Evolutionary conservation across 2,113 vertebrate species (phyloP).

Genomic region (Ptilonorhynchus violaceus): DNA sequence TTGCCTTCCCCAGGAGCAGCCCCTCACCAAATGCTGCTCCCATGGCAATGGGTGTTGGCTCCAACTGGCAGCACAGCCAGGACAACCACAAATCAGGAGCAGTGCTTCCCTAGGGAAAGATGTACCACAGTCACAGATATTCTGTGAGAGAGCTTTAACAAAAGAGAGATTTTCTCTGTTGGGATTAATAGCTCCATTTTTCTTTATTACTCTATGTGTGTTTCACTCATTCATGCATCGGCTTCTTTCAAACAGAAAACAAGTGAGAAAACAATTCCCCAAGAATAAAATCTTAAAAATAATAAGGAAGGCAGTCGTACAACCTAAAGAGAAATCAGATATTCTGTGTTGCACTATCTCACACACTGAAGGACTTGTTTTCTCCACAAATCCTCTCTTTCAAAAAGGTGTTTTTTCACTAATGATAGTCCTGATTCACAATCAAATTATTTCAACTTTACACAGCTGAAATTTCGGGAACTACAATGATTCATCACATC

Average conservation of each 20-base stretch:
- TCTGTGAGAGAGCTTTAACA: not conserved
- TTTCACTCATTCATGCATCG: slow-evolving; percentile 30
- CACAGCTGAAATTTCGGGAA: not conserved
- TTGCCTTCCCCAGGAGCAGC: not conserved
- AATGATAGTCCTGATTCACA: not conserved
- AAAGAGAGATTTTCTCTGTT: slow-evolving; percentile 30
- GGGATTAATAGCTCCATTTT: slow-evolving; percentile 33
- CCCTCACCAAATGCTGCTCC: not conserved
- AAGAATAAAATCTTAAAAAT: slow-evolving; percentile 4
- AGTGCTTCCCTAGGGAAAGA: not conserved
- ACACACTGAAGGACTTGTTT: not conserved
- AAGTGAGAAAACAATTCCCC: not conserved
- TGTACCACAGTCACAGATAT: not conserved
- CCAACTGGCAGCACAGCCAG: not conserved
- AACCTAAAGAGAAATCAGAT: not conserved
- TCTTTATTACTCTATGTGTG: slow-evolving; percentile 22
- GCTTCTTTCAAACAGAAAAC: slow-evolving; percentile 31
- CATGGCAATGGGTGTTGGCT: not conserved
- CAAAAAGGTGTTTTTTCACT: not conserved
- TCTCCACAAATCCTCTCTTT: not conserved
- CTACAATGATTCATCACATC: not conserved
- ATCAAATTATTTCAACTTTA: not conserved
- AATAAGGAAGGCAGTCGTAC: not conserved
- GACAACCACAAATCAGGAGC: not conserved
- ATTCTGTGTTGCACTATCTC: not conserved